Evolutionary conservation across 1,140 invertebrate genomes (phyloP), one percentile per base, ranked within the genome.

Genomic region (Formica exsecta): DNA sequence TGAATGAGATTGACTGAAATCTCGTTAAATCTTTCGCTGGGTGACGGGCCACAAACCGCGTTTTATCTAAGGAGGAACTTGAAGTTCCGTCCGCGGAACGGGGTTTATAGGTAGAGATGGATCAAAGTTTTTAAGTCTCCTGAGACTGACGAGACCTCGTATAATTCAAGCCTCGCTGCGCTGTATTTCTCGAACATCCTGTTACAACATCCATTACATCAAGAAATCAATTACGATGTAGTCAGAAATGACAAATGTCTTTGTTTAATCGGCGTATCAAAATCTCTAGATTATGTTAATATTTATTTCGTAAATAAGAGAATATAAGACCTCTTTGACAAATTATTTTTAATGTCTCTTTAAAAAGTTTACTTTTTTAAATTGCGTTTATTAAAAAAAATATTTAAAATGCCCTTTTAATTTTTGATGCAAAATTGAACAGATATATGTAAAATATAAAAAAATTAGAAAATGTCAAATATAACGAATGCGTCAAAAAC

Each of bases 91-190:
- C 54, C 71, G 16, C 29, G 44, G 59, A 86, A 86, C 54, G 70
- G 32, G 85, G 84, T 89, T 86, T 89, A 89, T 66, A 83, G 87
- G 74, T 87, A 75, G 87, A 70, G 76, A 57, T 86, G 88, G 84
- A 85, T 92, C 92, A 92, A 94, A 93, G 92, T 94, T 93, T 92
- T 93, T 91, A 93, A 93, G 92, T 91, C 91, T 87, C 86, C 44
- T 57, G 74, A 88, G 86, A 86, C 75, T 90, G 89, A 86, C 91
- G 88, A 85, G 83, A 87, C 79, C 87, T 86, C 76, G 65, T 88
- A 71, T 90, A 92, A 93, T 89, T 87, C 90, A 90, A 91, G 87
- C 89, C 89, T 85, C 71, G 90, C 76, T 73, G 79, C 59, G 62
- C 32, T 51, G 16, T 73, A 73, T 44, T 71, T 81, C 68, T 85